phyloP scores from a whole-genome alignment of 2,113 vertebrate species.

The Ardeotis arabs region DNA sequence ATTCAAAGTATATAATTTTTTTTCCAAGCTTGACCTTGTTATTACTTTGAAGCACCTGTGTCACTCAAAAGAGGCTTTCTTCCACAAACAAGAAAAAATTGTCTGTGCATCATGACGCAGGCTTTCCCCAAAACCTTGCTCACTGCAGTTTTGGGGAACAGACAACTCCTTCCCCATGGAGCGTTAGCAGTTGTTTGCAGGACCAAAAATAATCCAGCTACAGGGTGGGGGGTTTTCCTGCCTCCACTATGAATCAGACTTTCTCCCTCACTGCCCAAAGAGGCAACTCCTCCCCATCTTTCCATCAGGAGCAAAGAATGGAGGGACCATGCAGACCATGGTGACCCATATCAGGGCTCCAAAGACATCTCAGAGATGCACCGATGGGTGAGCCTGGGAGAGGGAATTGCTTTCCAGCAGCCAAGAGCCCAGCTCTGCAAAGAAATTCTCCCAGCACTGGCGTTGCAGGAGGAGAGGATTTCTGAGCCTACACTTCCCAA shows the following conservation, averaged over 20 bases:
- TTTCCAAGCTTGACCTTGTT: constrained; percentile 56
- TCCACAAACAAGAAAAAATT: background rate
- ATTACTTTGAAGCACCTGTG: constrained; percentile 33
- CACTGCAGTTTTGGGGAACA: background rate
- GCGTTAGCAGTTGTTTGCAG: background rate
- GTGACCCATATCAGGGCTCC: background rate
- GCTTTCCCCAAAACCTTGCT: background rate
- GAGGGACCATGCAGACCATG: background rate
- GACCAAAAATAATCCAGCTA: background rate
- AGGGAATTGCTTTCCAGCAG: background rate
- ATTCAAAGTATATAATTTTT: constrained; percentile 60
- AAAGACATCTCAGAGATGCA: background rate
- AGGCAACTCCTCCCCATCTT: background rate
- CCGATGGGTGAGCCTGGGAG: background rate
- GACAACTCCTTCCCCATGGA: fast-evolving
- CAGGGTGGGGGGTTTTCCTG: background rate
- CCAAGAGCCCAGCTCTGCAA: background rate
- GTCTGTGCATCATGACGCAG: fast-evolving
- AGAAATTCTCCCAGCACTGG: background rate
- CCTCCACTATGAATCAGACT: background rate
- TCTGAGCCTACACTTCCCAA: background rate
- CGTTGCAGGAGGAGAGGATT: background rate
- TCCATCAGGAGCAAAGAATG: background rate
- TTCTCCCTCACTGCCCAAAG: background rate
- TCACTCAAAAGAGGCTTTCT: background rate